Evolutionary conservation across 2,888 invertebrate species (phyloP).

Genomic region (Smittia aterrima): DNA sequence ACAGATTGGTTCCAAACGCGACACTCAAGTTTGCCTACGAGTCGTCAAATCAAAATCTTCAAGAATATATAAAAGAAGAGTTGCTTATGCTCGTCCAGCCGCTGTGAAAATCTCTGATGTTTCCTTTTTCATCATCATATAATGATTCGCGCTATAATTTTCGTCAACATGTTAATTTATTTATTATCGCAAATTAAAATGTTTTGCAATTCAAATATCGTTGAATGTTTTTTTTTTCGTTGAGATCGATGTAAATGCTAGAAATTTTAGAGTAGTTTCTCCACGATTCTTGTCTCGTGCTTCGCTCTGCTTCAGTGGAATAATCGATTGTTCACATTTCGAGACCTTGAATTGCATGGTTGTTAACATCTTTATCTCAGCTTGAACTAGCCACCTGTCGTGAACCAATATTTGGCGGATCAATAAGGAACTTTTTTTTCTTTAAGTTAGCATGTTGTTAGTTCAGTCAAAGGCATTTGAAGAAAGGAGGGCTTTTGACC

Average conservation of each 20-base stretch:
- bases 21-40: slow-evolving; percentile 76
- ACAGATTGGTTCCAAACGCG: slow-evolving; percentile 78
- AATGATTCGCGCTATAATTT: background rate
- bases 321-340: too few relatives aligned
- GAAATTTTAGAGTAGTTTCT: too few relatives aligned
- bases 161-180: slow-evolving; percentile 3
- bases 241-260: background rate
- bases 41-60: slow-evolving; percentile 50
- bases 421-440: too few relatives aligned
- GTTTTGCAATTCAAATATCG: slow-evolving; percentile 4
- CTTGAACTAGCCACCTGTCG: background rate
- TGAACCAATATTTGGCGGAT: too few relatives aligned
- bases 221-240: background rate
- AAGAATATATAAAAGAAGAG: slow-evolving; percentile 72
- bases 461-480: too few relatives aligned
- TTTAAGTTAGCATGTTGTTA: too few relatives aligned
- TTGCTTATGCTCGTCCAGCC: slow-evolving; percentile 66
- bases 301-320: too few relatives aligned
- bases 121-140: background rate
- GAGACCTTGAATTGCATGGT: background rate
- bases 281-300: too few relatives aligned
- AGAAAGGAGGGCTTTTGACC: too few relatives aligned
- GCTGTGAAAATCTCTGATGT: slow-evolving; percentile 46
- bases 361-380: background rate
- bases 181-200: background rate